Conservation (phyloP, 2,797 vertebrate species). For the Sternarchorhynchus goeldii region DNA sequence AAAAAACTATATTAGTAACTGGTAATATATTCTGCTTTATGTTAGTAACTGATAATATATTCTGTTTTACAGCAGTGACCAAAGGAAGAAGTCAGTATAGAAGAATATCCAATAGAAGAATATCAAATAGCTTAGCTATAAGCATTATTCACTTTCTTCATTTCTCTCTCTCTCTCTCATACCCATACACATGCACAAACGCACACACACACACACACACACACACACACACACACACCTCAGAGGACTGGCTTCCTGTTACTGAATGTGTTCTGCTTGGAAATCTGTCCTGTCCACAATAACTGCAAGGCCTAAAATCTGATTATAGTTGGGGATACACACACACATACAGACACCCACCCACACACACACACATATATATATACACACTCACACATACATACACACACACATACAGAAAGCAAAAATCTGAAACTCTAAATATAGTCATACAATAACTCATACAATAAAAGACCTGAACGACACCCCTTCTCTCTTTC, state of each 20-base stretch:
- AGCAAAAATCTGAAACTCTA: conserved; percentile 19
- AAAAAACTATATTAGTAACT: no score
- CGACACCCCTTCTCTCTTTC: conserved; percentile 31
- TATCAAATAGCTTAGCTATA: not conserved
- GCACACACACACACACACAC: not conserved
- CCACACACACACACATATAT: no score
- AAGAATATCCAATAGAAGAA: not conserved
- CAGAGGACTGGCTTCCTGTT: conserved; percentile 6
- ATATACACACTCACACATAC: not conserved
- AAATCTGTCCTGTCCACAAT: conserved; percentile 9
- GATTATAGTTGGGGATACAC: not conserved
- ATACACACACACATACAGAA: not conserved
- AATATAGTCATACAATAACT: conserved; percentile 39
- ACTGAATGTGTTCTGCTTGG: conserved; percentile 34
- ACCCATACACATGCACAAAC: not conserved
- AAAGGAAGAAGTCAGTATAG: no score
- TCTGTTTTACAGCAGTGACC: no score
- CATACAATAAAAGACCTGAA: conserved; percentile 2
- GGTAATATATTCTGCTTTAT: no score
- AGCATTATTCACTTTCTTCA: not conserved
- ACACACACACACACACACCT: not conserved
- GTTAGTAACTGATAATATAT: no score
- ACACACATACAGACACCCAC: not conserved
- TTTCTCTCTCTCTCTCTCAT: not conserved
- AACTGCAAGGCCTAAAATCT: conserved; percentile 17